Percentiles rank a stretch among this genome's conserved stretches.
phyloP scores from a whole-genome alignment of 2,113 vertebrate species.

The Castor canadensis region DNA sequence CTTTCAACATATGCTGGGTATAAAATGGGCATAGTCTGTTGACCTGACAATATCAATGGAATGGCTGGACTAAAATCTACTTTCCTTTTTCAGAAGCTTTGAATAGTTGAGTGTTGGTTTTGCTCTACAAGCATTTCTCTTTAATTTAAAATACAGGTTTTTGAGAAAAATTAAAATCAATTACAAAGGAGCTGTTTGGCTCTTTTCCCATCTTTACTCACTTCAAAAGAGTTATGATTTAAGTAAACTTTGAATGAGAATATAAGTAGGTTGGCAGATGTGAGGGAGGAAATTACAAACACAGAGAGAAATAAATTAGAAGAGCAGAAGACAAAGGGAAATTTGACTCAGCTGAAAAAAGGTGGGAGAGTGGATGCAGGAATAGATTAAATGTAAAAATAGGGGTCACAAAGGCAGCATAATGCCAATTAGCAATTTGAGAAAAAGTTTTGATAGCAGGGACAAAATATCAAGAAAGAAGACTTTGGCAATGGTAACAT shows the following conservation, averaged over 20 bases:
- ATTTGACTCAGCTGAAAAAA: constrained; percentile 12
- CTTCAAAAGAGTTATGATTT: constrained; percentile 43
- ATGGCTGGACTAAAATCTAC: constrained; percentile 13
- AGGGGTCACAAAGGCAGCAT: not conserved
- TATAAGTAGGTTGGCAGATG: not conserved
- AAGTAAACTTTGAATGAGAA: constrained; percentile 54
- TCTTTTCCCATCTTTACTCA: constrained; percentile 1
- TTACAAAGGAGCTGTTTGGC: constrained; percentile 38
- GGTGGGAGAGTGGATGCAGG: not conserved
- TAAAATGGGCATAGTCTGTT: not conserved
- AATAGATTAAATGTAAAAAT: constrained; percentile 44
- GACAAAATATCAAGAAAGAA: not conserved
- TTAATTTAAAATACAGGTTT: constrained; percentile 17
- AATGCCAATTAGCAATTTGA: constrained; percentile 14
- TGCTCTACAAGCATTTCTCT: constrained; percentile 14
- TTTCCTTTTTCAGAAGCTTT: constrained; percentile 29
- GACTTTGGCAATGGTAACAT: not conserved
- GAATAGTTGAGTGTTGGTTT: constrained; percentile 27
- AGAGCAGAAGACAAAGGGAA: constrained; percentile 40
- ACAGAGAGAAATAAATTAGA: constrained; percentile 34
- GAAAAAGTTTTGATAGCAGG: not conserved
- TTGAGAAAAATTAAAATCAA: not conserved
- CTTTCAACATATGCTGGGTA: constrained; percentile 14
- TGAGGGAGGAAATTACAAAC: constrained; percentile 12
- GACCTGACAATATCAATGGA: not conserved